phyloP scores from a whole-genome alignment of 2,888 invertebrate species.

The Cryptocephalus moraei region DNA sequence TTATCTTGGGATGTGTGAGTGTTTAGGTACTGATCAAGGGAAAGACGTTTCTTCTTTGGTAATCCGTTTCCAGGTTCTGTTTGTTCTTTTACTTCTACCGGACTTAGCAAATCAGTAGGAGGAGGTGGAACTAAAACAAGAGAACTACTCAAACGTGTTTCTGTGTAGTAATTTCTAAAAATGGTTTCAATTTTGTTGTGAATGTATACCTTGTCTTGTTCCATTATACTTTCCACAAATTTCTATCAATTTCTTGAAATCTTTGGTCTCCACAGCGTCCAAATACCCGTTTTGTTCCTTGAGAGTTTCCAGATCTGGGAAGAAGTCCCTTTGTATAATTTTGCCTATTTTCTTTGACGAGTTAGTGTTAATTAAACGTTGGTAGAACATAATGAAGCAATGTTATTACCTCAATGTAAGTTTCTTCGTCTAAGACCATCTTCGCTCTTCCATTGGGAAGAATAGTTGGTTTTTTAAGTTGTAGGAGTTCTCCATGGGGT shows the following conservation, averaged over 20 bases:
- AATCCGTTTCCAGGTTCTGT: slow-evolving; percentile 17
- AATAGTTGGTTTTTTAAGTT: slow-evolving; percentile 62
- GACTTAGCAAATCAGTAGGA: too few species aligned
- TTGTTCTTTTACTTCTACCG: slow-evolving; percentile 16
- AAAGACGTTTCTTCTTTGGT: slow-evolving; percentile 26
- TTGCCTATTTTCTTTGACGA: slow-evolving; percentile 66
- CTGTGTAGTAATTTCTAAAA: too few species aligned
- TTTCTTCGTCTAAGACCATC: slow-evolving; percentile 76
- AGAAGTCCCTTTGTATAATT: slow-evolving; percentile 96
- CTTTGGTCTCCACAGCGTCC: slow-evolving; percentile 85
- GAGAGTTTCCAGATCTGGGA: slow-evolving; percentile 87
- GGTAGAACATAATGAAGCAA: too few species aligned
- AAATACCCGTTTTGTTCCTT: slow-evolving; percentile 88
- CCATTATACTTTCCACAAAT: slow-evolving; percentile 79
- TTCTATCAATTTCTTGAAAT: slow-evolving; percentile 75
- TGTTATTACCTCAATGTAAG: slow-evolving; percentile 71
- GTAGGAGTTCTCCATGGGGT: slow-evolving; percentile 40
- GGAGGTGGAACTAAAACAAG: too few species aligned
- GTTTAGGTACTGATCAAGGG: slow-evolving; percentile 72
- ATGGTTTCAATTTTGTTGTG: too few species aligned
- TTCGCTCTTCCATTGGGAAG: slow-evolving; percentile 40
- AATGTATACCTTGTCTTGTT: too few species aligned
- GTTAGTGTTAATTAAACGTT: too few species aligned
- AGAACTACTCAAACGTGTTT: too few species aligned
- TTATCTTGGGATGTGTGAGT: slow-evolving; percentile 85